phyloP scores from a whole-genome alignment of 2,113 vertebrate genomes.

The Hippocampus comes region DNA sequence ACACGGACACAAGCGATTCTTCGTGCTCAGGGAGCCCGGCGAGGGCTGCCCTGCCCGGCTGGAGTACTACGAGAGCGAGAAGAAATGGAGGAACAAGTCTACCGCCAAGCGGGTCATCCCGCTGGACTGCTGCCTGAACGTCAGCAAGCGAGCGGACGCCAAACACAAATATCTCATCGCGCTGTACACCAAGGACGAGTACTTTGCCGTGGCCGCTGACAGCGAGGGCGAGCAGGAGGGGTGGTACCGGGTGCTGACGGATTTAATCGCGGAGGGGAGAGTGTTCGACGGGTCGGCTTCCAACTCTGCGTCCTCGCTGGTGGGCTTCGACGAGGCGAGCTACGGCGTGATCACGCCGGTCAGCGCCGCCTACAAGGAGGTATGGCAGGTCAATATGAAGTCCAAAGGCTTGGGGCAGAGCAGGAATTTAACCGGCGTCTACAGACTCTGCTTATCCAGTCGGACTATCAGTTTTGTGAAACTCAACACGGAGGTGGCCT shows the following conservation, averaged over 20 bases:
- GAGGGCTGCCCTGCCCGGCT: slow-evolving; percentile 81
- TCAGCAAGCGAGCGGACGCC: slow-evolving; percentile 95
- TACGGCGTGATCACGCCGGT: slow-evolving; percentile 84
- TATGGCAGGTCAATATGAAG: slow-evolving; percentile 95
- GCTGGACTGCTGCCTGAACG: slow-evolving; percentile 90
- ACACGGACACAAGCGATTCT: slow-evolving; percentile 95
- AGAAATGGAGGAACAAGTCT: slow-evolving; percentile 97
- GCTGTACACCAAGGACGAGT: slow-evolving; percentile 96
- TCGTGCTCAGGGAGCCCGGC: slow-evolving; percentile 82
- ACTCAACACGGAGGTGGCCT: slow-evolving; percentile 87
- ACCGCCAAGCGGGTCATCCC: slow-evolving; percentile 88
- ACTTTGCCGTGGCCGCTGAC: slow-evolving; percentile 93
- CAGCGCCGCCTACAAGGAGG: slow-evolving; percentile 83
- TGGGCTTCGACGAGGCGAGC: slow-evolving; percentile 79
- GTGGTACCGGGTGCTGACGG: slow-evolving; percentile 87
- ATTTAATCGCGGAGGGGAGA: slow-evolving; percentile 83
- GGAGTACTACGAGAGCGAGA: slow-evolving; percentile 98
- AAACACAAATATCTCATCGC: slow-evolving; percentile 96
- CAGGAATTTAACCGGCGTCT: slow-evolving; percentile 86
- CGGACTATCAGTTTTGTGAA: slow-evolving; percentile 91
- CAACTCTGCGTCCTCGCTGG: slow-evolving; percentile 76
- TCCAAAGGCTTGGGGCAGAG: slow-evolving; percentile 92
- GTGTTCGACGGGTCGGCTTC: slow-evolving; percentile 72
- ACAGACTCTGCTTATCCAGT: slow-evolving; percentile 90
- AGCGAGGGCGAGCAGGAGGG: slow-evolving; percentile 91